Evolutionary conservation across 2,113 vertebrate genomes (phyloP).

Genomic region (Dicrurus megarhynchus): DNA sequence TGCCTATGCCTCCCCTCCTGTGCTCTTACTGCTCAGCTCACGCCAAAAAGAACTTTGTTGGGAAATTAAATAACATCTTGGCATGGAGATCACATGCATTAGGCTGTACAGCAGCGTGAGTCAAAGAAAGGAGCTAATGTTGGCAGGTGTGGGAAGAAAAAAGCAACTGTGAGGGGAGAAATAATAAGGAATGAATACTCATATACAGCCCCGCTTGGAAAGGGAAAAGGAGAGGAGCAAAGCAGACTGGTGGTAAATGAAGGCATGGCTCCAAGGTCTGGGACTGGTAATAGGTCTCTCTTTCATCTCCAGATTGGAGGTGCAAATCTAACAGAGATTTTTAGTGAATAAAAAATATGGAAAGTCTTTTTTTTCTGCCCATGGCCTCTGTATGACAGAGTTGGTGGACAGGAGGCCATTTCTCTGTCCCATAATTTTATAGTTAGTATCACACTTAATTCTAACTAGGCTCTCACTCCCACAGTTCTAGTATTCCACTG

Average conservation of each 20-base stretch:
- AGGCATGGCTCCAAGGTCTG: background rate
- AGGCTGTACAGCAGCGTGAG: slow-evolving; percentile 32
- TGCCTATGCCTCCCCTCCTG: background rate
- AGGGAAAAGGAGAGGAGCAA: background rate
- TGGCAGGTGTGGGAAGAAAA: slow-evolving; percentile 66
- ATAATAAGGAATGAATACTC: slow-evolving; percentile 45
- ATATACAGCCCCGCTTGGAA: background rate
- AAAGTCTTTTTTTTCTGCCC: background rate
- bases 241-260: slow-evolving; percentile 39
- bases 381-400: background rate
- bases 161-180: slow-evolving; percentile 57
- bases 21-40: background rate
- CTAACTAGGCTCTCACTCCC: background rate
- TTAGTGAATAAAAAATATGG: background rate
- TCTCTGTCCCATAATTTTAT: background rate
- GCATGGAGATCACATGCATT: slow-evolving; percentile 54
- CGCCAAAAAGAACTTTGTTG: slow-evolving; percentile 53
- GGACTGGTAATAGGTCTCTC: background rate
- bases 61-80: slow-evolving; percentile 64
- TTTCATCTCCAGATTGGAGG: background rate
- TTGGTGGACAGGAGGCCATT: background rate
- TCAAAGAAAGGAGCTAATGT: slow-evolving; percentile 56
- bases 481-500: background rate
- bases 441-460: background rate
- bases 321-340: background rate